phyloP scores from a whole-genome alignment of 2,888 invertebrate species.

The Schizaphis graminum region DNA sequence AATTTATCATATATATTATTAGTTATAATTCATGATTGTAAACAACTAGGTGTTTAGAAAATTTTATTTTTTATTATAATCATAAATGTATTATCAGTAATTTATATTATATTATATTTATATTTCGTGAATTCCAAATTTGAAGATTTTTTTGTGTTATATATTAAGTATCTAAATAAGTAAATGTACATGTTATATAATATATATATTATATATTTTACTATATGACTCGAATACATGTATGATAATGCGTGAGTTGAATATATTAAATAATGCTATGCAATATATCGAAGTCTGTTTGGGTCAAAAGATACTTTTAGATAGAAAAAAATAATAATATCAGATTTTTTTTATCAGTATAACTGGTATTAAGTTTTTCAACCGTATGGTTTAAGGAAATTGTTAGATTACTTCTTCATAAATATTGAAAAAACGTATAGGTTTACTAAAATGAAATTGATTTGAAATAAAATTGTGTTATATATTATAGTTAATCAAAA shows the following conservation, averaged over 20 bases:
- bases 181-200: slow-evolving; percentile 40
- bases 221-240: neutral
- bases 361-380: slow-evolving; percentile 23
- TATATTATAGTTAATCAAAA: neutral
- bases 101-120: neutral
- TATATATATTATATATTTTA: slow-evolving; percentile 10
- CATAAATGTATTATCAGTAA: neutral
- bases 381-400: neutral
- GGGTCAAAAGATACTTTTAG: slow-evolving; percentile 58
- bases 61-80: neutral
- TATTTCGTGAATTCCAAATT: slow-evolving; percentile 11
- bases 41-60: neutral
- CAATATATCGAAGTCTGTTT: slow-evolving; percentile 42
- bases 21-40: too few relatives aligned
- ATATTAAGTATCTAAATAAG: slow-evolving; percentile 23
- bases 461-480: neutral
- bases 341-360: slow-evolving; percentile 44
- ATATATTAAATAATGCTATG: slow-evolving; percentile 47
- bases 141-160: neutral
- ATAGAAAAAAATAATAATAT: neutral
- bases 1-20: neutral
- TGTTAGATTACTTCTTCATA: neutral
- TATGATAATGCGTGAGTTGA: slow-evolving; percentile 40
- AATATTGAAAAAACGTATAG: neutral
- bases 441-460: slow-evolving; percentile 9